Conservation (phyloP, 2,888 invertebrate species). For the Cheilosia pagana region DNA sequence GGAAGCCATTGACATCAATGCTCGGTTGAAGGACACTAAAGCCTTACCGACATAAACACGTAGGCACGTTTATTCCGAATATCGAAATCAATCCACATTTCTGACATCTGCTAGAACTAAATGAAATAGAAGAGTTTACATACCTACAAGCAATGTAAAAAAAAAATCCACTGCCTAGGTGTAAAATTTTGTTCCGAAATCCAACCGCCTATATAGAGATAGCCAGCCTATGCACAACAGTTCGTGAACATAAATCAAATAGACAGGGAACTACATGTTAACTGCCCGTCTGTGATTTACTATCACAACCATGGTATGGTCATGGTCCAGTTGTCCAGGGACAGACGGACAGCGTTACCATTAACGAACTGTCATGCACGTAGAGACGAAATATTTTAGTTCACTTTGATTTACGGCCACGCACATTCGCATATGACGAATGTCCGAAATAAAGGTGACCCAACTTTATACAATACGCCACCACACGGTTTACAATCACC, state of each 20-base stretch:
- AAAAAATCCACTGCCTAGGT: no score
- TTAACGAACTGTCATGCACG: constrained; percentile 61
- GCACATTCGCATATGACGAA: constrained; percentile 67
- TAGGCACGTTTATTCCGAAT: no score
- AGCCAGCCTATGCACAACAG: constrained; percentile 6
- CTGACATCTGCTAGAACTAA: no score
- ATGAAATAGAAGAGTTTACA: no score
- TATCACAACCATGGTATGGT: constrained; percentile 84
- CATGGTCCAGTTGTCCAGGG: constrained; percentile 85
- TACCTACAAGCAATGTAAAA: no score
- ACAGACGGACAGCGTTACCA: constrained; percentile 41
- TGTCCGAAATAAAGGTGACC: constrained; percentile 61
- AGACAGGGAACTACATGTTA: constrained; percentile 62
- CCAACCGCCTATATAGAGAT: constrained; percentile 24
- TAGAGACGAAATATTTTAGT: constrained; percentile 52
- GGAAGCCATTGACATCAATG: no score
- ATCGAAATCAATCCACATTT: no score
- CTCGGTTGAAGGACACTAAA: no score
- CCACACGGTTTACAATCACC: not conserved
- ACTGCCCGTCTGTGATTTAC: constrained; percentile 71
- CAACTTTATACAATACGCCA: constrained; percentile 38
- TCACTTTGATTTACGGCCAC: constrained; percentile 71
- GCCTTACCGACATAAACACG: no score
- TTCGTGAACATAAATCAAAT: constrained; percentile 65
- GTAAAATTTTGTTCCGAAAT: not conserved